Percentiles rank a stretch among this genome's conserved stretches.
Evolutionary conservation across 2,113 vertebrate genomes (phyloP).

Genomic region (Callocephalon fimbriatum): DNA sequence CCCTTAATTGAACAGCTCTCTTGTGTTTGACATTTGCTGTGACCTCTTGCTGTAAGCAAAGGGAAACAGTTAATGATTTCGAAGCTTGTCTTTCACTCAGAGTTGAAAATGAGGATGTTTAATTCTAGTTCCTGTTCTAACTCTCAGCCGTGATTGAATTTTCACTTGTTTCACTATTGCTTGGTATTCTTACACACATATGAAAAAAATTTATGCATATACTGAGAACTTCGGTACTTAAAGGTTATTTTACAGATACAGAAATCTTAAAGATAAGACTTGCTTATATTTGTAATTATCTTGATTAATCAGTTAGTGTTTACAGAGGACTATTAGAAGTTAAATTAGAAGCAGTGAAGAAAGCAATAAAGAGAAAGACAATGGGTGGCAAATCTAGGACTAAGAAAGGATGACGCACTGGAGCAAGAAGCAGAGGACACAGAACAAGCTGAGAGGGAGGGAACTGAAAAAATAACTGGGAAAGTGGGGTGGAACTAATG

Average conservation of each 20-base stretch:
- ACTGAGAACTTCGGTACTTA: background rate
- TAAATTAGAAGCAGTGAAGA: background rate
- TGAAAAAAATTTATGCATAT: background rate
- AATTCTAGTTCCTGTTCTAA: background rate
- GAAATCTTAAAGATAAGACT: background rate
- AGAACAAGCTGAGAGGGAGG: background rate
- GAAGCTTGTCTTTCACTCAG: slow-evolving; percentile 10
- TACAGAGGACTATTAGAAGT: background rate
- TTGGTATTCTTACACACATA: background rate
- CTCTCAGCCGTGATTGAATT: background rate
- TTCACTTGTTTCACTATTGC: background rate
- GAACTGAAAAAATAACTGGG: background rate
- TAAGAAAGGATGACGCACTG: background rate
- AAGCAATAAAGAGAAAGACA: background rate
- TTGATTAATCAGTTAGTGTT: background rate
- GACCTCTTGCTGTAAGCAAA: slow-evolving; percentile 51
- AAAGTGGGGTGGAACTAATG: slow-evolving; percentile 37
- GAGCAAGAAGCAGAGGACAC: background rate
- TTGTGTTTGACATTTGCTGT: slow-evolving; percentile 54
- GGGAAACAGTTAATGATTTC: slow-evolving; percentile 49
- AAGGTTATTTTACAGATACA: background rate
- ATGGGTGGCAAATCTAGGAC: background rate
- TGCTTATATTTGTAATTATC: background rate
- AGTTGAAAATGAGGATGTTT: background rate
- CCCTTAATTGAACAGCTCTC: slow-evolving; percentile 36